Conservation (phyloP, 2,797 vertebrate species). For the Typhlichthys subterraneus region DNA sequence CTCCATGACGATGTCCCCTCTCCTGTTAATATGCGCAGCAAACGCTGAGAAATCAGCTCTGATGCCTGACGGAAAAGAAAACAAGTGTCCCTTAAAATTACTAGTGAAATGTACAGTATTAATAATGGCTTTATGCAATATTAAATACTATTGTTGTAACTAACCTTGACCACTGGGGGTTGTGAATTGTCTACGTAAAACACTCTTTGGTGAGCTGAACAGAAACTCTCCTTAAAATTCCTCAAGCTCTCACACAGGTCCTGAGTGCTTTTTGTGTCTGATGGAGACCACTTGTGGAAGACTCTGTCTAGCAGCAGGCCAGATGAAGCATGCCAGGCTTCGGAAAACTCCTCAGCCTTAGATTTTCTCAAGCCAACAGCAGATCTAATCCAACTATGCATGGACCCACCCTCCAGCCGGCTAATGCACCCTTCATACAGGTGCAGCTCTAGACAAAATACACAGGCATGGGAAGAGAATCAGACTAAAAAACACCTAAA, state of each 20-base stretch:
- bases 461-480: background rate
- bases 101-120: background rate
- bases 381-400: rapidly evolving
- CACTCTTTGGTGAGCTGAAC: rapidly evolving
- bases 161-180: conserved; percentile 32
- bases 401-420: background rate
- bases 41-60: conserved; percentile 50
- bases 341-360: conserved; percentile 4
- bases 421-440: conserved; percentile 68
- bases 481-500: background rate
- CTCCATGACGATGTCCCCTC: background rate
- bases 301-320: conserved; percentile 50
- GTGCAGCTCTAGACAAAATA: conserved; percentile 58
- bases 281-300: conserved; percentile 59
- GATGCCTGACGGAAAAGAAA: conserved; percentile 38
- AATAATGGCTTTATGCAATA: background rate
- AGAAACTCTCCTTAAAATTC: rapidly evolving
- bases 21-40: conserved; percentile 52
- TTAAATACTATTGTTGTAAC: conserved; percentile 16
- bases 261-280: conserved; percentile 25
- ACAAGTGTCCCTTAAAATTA: background rate
- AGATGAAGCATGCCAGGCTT: conserved; percentile 58
- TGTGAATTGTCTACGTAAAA: rapidly evolving
- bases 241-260: conserved; percentile 14
- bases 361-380: rapidly evolving